Evolutionary conservation across 2,113 vertebrate species (phyloP), one percentile per base, ranked within the genome.

Genomic region (Aviceda subcristata): DNA sequence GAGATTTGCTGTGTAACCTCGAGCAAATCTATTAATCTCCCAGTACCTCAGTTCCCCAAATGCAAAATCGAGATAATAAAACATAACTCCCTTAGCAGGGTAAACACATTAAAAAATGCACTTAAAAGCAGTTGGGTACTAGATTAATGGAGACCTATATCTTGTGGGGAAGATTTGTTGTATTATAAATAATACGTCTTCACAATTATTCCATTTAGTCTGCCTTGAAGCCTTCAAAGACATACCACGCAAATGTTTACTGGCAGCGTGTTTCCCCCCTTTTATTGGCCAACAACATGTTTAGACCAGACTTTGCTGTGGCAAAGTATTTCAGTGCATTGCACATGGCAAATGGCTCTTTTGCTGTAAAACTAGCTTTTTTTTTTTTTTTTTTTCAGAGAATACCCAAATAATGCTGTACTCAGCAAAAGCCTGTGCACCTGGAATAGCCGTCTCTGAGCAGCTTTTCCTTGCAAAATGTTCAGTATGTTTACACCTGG

Each of bases 191-290:
- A 96, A 95, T 97, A 94, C 43, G 27, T 95, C 91, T 95, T 97
- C 93, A 97, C 95, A 97, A 97, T 97, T 97, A 95, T 96, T 95
- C 95, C 95, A 97, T 96, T 97, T 97, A 95, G 91, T 92, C 94
- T 97, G 97, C 97, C 97, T 97, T 97, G 96, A 97, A 97, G 96
- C 96, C 95, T 95, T 97, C 96, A 96, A 97, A 96, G 96, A 97
- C 95, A 97, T 97, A 97, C 95, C 97, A 97, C 96, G 89, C 96
- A 96, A 96, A 97, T 97, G 96, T 97, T 96, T 97, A 97, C 94
- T 95, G 96, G 96, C 97, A 97, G 63, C 59, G 24, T 92, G 94
- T 96, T 96, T 95, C 94, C 91, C 94, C 94, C 92, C 73, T 97
- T 95, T 96, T 97, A 95, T 97, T 95, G 92, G 97, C 95, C 94